A percentile compares a stretch with the other conserved stretches of the same genome.
Conservation (phyloP, 1,140 invertebrate genomes). For the Zaprionus camerounensis region DNA sequence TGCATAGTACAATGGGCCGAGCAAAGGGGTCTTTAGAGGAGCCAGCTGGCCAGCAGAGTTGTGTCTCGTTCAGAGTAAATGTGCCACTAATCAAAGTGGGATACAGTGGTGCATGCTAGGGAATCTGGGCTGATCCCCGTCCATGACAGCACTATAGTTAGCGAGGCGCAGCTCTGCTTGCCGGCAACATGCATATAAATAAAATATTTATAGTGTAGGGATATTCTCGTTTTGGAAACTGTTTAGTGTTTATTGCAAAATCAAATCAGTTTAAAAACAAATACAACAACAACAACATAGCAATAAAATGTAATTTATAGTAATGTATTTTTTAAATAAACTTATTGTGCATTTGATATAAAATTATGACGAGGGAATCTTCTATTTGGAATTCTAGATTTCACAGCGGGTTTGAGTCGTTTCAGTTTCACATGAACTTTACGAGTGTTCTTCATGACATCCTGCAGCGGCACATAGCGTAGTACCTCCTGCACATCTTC, state of each 20-base stretch:
- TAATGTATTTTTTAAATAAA: conserved; percentile 81
- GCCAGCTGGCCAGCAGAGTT: background rate
- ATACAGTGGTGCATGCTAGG: background rate
- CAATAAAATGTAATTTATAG: conserved; percentile 79
- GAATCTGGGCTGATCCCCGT: background rate
- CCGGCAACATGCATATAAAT: background rate
- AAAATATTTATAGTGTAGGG: conserved; percentile 1
- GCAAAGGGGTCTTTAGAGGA: background rate
- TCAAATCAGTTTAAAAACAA: conserved; percentile 57
- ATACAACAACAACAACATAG: conserved; percentile 32
- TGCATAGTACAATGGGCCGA: conserved; percentile 44
- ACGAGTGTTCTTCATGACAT: conserved; percentile 35
- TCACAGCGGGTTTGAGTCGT: conserved; percentile 11
- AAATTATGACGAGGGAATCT: background rate
- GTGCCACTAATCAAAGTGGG: background rate
- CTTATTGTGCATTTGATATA: conserved; percentile 77
- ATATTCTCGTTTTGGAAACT: conserved; percentile 44
- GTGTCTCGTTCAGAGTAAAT: background rate
- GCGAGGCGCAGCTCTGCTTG: background rate
- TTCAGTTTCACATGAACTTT: conserved; percentile 38
- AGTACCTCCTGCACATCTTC: no score
- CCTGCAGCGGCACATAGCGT: conserved; percentile 31
- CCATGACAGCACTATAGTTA: background rate
- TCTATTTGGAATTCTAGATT: conserved; percentile 14
- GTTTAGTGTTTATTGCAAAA: conserved; percentile 51